Evolutionary conservation across 2,113 vertebrate genomes (phyloP).

Genomic region (Nothobranchius furzeri): DNA sequence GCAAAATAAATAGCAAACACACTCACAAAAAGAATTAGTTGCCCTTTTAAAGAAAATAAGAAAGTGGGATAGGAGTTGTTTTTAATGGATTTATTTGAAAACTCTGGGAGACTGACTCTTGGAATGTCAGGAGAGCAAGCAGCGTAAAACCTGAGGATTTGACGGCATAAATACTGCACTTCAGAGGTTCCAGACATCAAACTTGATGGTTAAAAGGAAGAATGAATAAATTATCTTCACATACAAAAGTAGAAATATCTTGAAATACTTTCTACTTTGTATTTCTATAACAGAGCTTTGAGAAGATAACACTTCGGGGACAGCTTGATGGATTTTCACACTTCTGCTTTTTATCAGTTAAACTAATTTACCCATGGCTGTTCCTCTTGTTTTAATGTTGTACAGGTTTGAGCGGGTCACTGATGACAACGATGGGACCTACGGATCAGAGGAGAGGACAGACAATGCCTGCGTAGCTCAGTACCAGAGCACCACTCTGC

Average conservation of each 20-base stretch:
- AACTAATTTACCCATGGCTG: neutral
- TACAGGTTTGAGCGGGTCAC: constrained; percentile 73
- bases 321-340: neutral
- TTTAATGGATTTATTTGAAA: constrained; percentile 60
- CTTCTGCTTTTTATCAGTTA: too few species aligned
- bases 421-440: constrained; percentile 82
- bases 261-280: neutral
- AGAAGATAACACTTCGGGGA: constrained; percentile 2
- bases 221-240: constrained; percentile 15
- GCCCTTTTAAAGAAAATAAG: constrained; percentile 64
- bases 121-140: constrained; percentile 36
- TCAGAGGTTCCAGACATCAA: constrained; percentile 12
- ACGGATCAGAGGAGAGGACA: constrained; percentile 74
- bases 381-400: neutral
- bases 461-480: constrained; percentile 86
- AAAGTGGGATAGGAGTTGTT: constrained; percentile 48
- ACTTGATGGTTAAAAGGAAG: constrained; percentile 2
- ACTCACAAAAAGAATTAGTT: constrained; percentile 50
- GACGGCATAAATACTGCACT: constrained; percentile 30
- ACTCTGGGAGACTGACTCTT: constrained; percentile 49
- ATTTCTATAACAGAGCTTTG: neutral
- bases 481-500: constrained; percentile 91
- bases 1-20: constrained; percentile 49
- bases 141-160: constrained; percentile 19
- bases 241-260: constrained; percentile 8